Evolutionary conservation across 2,888 invertebrate species (phyloP).

Genomic region (Nephrotoma appendiculata): DNA sequence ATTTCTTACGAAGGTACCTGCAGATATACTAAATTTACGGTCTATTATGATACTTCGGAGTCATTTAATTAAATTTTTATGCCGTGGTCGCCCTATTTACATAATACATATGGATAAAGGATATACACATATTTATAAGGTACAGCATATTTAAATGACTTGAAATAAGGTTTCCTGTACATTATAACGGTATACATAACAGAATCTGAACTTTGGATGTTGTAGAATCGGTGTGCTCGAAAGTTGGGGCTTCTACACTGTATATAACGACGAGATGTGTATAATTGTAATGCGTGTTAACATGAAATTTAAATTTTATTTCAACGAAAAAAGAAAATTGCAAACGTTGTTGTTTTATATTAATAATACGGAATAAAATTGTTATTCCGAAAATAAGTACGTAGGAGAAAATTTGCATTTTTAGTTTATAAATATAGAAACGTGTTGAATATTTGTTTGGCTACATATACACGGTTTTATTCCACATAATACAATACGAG

Average conservation of each 20-base stretch:
- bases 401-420: not conserved
- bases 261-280: not conserved
- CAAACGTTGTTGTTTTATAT: not conserved
- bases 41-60: not conserved
- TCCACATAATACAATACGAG: not conserved
- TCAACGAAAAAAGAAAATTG: not conserved
- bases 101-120: not conserved
- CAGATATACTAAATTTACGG: not conserved
- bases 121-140: not conserved
- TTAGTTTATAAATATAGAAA: not conserved
- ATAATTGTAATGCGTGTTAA: not conserved
- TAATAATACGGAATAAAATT: not conserved
- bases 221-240: not conserved
- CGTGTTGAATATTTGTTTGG: not conserved
- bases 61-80: not conserved
- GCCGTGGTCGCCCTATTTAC: not conserved
- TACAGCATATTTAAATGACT: not conserved
- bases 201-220: not conserved
- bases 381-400: not conserved
- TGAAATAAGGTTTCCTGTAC: not conserved
- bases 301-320: not conserved
- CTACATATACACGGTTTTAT: not conserved
- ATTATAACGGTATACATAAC: not conserved
- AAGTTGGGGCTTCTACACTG: not conserved
- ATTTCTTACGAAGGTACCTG: not conserved